These are phyloP conservation scores for Tiphia femorata DNA, from an alignment of 2,888 invertebrate species.

Conservation along the genomic window DNA sequence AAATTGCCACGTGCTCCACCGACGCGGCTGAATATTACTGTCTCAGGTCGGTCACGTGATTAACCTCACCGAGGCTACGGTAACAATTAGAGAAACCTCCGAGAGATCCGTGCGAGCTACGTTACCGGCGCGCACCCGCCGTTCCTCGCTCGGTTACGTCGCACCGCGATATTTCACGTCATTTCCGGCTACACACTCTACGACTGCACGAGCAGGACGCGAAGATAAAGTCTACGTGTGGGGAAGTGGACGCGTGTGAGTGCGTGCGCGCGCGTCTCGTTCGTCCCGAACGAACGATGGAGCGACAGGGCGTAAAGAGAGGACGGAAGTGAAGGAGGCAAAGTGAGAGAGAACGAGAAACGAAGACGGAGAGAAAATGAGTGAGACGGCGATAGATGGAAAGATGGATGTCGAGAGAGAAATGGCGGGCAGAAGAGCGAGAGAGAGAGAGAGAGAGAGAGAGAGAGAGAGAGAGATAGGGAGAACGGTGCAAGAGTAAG, in stretches of 20 bases:
- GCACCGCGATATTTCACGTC: constrained; percentile 53
- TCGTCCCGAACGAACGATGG: too few species aligned
- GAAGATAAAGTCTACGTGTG: too few species aligned
- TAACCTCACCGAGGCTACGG: constrained; percentile 50
- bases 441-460: constrained; percentile 14
- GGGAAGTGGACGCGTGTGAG: not conserved
- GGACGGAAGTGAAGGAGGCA: not conserved
- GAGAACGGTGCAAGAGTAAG: constrained; percentile 9
- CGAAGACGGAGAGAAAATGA: not conserved
- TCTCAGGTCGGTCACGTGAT: constrained; percentile 41
- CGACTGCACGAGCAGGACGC: constrained; percentile 15
- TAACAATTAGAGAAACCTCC: constrained; percentile 55
- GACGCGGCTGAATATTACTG: constrained; percentile 28
- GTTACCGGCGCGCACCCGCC: not conserved
- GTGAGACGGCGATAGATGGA: too few species aligned
- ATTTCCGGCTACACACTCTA: constrained; percentile 49
- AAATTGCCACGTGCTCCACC: not conserved
- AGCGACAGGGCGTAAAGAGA: too few species aligned
- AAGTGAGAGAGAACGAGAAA: not conserved
- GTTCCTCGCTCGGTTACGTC: constrained; percentile 43
- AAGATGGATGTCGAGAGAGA: constrained; percentile 25
- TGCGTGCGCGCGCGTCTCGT: too few species aligned
- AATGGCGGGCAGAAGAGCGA: constrained; percentile 23
- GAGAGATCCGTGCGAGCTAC: constrained; percentile 30
- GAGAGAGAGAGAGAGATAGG: constrained; percentile 12